phyloP scores from a whole-genome alignment of 2,888 invertebrate species.

The Seladonia tumulorum region DNA sequence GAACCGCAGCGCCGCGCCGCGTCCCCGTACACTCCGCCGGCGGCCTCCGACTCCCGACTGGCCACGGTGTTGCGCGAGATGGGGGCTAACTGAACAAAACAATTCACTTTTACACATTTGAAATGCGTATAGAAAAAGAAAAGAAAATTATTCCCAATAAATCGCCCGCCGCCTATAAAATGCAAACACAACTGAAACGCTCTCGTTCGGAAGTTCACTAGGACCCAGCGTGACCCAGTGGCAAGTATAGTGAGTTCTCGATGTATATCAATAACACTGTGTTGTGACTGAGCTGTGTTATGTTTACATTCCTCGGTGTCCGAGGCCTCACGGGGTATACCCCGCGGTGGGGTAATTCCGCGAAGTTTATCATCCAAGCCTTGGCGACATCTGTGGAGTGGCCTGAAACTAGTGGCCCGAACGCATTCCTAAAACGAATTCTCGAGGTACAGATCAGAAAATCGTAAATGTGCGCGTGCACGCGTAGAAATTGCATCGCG shows the following conservation, averaged over 20 bases:
- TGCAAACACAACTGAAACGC: not conserved
- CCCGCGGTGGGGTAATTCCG: too few species aligned
- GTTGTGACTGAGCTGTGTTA: too few species aligned
- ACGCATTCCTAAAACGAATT: not conserved
- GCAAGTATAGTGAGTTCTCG: too few species aligned
- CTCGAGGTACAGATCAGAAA: constrained; percentile 15
- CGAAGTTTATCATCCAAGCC: too few species aligned
- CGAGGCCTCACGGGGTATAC: too few species aligned
- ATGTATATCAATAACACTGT: too few species aligned
- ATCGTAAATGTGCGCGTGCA: constrained; percentile 39
- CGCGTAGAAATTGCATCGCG: constrained; percentile 43
- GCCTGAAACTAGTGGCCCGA: not conserved
- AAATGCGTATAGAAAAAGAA: too few species aligned
- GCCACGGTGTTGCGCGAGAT: not conserved
- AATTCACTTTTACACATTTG: too few species aligned
- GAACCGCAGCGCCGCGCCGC: not conserved
- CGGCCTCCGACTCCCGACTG: not conserved
- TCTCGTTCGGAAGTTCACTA: not conserved
- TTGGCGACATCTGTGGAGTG: too few species aligned
- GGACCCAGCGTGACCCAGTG: not conserved
- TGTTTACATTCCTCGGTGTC: too few species aligned
- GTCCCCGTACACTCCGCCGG: not conserved
- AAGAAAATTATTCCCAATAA: too few species aligned
- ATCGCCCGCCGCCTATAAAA: not conserved
- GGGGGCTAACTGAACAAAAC: not conserved